These are phyloP conservation scores for Standfussiana lucernea DNA, from an alignment of 2,888 invertebrate genomes.

Conservation along the genomic window DNA sequence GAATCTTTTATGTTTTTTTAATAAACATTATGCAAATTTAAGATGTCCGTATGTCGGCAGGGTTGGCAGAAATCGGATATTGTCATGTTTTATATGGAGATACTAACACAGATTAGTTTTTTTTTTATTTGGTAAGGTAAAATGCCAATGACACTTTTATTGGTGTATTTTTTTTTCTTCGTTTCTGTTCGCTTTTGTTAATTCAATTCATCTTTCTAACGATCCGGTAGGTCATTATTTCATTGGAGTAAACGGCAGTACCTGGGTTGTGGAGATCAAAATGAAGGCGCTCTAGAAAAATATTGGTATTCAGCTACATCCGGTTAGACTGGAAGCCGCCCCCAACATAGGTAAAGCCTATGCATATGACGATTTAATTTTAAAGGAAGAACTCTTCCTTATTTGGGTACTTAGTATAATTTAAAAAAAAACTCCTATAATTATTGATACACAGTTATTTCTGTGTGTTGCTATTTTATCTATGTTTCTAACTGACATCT, in stretches of 20 bases:
- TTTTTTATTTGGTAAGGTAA: not conserved
- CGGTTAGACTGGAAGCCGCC: not conserved
- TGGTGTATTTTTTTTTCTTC: not conserved
- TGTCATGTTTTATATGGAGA: constrained; percentile 21
- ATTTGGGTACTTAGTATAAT: not conserved
- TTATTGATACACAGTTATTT: not conserved
- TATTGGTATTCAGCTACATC: not conserved
- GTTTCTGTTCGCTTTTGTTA: not conserved
- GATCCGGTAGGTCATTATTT: not conserved
- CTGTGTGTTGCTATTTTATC: not conserved
- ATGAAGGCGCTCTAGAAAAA: not conserved
- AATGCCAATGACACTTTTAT: constrained; percentile 20
- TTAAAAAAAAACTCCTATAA: too few relatives aligned
- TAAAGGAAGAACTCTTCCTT: not conserved
- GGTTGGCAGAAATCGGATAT: constrained; percentile 49
- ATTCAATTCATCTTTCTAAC: not conserved
- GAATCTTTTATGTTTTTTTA: constrained; percentile 72
- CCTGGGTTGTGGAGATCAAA: not conserved
- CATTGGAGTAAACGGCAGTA: not conserved
- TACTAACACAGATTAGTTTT: constrained; percentile 16
- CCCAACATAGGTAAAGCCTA: not conserved
- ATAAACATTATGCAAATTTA: constrained; percentile 77
- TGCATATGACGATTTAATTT: not conserved
- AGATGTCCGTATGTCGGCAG: constrained; percentile 51
- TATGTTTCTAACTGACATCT: not conserved